These are phyloP conservation scores for Passer montanus DNA, from an alignment of 2,113 vertebrate genomes.

Conservation along the genomic window DNA sequence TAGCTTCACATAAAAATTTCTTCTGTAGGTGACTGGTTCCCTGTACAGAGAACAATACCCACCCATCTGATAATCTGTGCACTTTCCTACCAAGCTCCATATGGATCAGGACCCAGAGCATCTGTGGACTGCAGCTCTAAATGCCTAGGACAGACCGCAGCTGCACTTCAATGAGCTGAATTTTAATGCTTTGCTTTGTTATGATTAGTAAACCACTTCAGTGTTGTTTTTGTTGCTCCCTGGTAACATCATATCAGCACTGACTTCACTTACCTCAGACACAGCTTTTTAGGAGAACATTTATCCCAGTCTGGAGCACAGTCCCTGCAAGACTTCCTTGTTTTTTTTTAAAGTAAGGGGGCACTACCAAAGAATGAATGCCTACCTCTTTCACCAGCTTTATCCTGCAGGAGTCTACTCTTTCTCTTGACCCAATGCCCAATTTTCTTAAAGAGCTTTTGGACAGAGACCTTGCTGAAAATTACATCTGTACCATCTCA, in stretches of 20 bases:
- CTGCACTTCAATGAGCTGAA: background rate
- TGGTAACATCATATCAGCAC: background rate
- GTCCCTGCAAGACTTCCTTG: background rate
- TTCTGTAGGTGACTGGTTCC: background rate
- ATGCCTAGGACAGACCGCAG: background rate
- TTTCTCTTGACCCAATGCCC: background rate
- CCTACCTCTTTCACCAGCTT: background rate
- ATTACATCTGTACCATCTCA: background rate
- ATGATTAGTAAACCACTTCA: background rate
- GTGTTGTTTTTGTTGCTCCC: background rate
- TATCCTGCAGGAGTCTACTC: background rate
- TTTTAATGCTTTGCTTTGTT: background rate
- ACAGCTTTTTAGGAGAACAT: background rate
- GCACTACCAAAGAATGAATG: background rate
- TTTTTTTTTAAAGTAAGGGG: background rate
- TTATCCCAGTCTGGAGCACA: background rate
- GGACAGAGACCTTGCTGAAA: background rate
- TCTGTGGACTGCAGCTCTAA: background rate
- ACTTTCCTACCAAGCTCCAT: background rate
- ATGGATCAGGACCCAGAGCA: background rate
- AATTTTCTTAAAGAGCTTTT: background rate
- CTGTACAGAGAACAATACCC: background rate
- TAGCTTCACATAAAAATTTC: background rate
- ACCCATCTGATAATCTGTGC: background rate
- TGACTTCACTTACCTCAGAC: background rate